Conservation (phyloP, 2,888 invertebrate genomes). For the Metellina segmentata region DNA sequence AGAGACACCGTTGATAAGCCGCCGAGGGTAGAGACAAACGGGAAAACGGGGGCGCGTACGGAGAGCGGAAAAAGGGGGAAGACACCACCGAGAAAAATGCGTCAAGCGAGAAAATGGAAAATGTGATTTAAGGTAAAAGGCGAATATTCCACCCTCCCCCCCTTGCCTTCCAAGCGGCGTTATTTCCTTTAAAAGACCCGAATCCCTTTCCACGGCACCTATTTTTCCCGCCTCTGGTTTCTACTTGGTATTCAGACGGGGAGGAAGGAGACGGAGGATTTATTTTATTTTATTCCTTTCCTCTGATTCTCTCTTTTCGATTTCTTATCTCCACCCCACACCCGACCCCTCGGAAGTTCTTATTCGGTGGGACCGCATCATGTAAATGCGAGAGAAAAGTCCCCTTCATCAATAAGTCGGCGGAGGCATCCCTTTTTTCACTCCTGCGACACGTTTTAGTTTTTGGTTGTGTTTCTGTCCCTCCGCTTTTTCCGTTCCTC, state of each 20-base stretch:
- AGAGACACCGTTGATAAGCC: conserved; percentile 30
- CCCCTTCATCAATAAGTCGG: conserved; percentile 65
- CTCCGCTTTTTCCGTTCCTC: neutral
- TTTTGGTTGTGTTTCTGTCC: neutral
- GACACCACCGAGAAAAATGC: conserved; percentile 31
- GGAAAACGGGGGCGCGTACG: neutral
- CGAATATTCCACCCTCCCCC: conserved; percentile 13
- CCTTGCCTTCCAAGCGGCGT: conserved; percentile 42
- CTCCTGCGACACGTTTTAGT: neutral
- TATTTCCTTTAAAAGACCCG: conserved; percentile 64
- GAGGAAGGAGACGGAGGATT: neutral
- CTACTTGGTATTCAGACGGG: conserved; percentile 48
- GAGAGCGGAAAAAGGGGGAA: neutral
- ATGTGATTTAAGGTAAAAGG: conserved; percentile 69
- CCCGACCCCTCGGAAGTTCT: conserved; percentile 1
- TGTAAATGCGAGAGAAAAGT: conserved; percentile 43
- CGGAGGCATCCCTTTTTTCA: neutral
- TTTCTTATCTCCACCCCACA: conserved; percentile 31
- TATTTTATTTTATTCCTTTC: conserved; percentile 37
- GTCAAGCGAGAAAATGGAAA: conserved; percentile 60
- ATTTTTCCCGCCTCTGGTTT: conserved; percentile 53
- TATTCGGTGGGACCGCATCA: conserved; percentile 44
- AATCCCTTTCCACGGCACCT: conserved; percentile 59
- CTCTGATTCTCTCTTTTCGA: conserved; percentile 19
- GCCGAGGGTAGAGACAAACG: neutral